Evolutionary conservation across 2,113 vertebrate genomes (phyloP).

Genomic region (Chascanopsetta lugubris): DNA sequence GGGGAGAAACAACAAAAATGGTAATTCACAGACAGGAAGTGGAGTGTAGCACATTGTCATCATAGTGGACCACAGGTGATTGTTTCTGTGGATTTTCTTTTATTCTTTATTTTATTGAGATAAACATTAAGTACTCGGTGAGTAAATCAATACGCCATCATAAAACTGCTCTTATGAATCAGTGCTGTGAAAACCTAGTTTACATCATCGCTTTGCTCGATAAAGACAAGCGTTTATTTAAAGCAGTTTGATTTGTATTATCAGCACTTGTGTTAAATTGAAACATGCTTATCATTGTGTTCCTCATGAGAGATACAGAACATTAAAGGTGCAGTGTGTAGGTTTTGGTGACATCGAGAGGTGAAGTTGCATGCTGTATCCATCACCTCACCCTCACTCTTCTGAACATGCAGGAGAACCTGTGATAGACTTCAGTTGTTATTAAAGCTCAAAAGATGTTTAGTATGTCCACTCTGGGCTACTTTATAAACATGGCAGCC

Average conservation of each 20-base stretch:
- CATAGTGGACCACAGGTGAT: not conserved
- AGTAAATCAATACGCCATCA: not conserved
- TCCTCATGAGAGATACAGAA: not conserved
- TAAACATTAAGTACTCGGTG: conserved; percentile 5
- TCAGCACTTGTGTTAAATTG: not conserved
- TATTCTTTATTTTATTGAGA: conserved; percentile 18
- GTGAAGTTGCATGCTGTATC: too few relatives aligned
- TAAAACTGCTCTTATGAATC: conserved; percentile 1
- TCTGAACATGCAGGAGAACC: too few relatives aligned
- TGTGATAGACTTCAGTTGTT: too few relatives aligned
- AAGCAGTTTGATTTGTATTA: not conserved
- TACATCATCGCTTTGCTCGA: not conserved
- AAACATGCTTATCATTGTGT: not conserved
- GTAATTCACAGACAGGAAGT: conserved; percentile 22
- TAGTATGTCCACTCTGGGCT: too few relatives aligned
- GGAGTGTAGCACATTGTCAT: not conserved
- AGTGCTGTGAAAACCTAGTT: not conserved
- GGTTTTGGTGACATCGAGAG: too few relatives aligned
- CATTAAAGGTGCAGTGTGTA: too few relatives aligned
- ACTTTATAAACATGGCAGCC: too few relatives aligned
- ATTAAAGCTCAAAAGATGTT: too few relatives aligned
- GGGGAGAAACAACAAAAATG: conserved; percentile 33
- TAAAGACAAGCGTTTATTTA: not conserved
- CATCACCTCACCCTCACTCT: too few relatives aligned
- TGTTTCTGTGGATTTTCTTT: conserved; percentile 4